Evolutionary conservation across 2,797 vertebrate species (phyloP).

Genomic region (Pyrocephalus nanus): DNA sequence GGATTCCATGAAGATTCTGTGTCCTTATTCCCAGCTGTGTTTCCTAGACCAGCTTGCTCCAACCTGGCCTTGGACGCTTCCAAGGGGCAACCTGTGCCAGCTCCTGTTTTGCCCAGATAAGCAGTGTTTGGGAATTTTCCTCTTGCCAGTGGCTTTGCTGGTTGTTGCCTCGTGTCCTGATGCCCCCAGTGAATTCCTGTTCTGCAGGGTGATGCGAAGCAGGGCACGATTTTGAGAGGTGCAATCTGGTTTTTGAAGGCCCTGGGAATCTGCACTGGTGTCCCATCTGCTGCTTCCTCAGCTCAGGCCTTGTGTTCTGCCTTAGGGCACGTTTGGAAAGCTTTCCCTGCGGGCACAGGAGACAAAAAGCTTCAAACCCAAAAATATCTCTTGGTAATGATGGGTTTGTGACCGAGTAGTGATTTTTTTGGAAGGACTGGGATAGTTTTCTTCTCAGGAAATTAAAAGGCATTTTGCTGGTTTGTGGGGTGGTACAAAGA

Average conservation of each 20-base stretch:
- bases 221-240: not conserved
- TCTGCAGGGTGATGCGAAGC: not conserved
- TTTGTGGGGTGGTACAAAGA: not conserved
- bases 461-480: not conserved
- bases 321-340: not conserved
- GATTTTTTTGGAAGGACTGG: not conserved
- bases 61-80: not conserved
- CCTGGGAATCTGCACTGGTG: not conserved
- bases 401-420: not conserved
- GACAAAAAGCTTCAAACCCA: not conserved
- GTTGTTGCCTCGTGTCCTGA: not conserved
- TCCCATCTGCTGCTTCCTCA: not conserved
- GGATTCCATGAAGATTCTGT: not conserved
- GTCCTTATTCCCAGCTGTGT: not conserved
- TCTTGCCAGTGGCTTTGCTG: not conserved
- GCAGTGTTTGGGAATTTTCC: not conserved
- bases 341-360: not conserved
- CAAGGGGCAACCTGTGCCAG: not conserved
- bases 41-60: not conserved
- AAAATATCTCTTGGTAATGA: not conserved
- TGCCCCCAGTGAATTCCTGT: not conserved
- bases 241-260: not conserved
- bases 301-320: not conserved
- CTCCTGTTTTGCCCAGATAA: not conserved
- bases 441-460: not conserved